Conservation (phyloP, 1,140 invertebrate species). For the Zaprionus vittiger region DNA sequence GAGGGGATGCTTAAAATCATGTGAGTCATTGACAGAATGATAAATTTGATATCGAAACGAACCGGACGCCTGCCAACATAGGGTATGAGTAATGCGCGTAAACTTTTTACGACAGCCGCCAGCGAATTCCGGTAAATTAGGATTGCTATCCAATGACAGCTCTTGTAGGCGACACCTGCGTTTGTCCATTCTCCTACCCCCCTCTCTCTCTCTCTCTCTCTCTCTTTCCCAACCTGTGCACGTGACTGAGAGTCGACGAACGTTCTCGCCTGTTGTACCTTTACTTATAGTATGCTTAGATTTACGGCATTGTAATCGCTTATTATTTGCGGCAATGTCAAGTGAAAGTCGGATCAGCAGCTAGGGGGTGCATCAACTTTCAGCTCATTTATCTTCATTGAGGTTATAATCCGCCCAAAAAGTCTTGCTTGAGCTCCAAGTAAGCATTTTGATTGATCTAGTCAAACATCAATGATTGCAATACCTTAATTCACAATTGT, state of each 20-base stretch:
- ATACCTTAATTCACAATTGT: background rate
- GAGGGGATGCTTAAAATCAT: constrained; percentile 23
- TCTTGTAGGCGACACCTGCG: constrained; percentile 54
- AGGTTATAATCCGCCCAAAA: constrained; percentile 43
- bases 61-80: constrained; percentile 21
- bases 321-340: constrained; percentile 47
- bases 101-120: constrained; percentile 65
- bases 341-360: constrained; percentile 19
- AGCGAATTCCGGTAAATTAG: constrained; percentile 52
- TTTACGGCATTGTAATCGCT: constrained; percentile 47
- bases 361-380: background rate
- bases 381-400: constrained; percentile 67
- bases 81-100: constrained; percentile 63
- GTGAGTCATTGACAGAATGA: constrained; percentile 64
- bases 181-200: constrained; percentile 5
- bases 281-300: constrained; percentile 4
- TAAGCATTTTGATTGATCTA: constrained; percentile 52
- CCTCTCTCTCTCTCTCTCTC: background rate
- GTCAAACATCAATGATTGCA: background rate
- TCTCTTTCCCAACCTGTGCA: constrained; percentile 25
- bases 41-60: constrained; percentile 64
- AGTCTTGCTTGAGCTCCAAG: constrained; percentile 14
- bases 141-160: constrained; percentile 17
- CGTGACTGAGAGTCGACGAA: constrained; percentile 47
- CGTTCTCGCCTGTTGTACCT: constrained; percentile 15